Evolutionary conservation across 2,888 invertebrate genomes (phyloP).

Genomic region (Temnothorax ravouxi): DNA sequence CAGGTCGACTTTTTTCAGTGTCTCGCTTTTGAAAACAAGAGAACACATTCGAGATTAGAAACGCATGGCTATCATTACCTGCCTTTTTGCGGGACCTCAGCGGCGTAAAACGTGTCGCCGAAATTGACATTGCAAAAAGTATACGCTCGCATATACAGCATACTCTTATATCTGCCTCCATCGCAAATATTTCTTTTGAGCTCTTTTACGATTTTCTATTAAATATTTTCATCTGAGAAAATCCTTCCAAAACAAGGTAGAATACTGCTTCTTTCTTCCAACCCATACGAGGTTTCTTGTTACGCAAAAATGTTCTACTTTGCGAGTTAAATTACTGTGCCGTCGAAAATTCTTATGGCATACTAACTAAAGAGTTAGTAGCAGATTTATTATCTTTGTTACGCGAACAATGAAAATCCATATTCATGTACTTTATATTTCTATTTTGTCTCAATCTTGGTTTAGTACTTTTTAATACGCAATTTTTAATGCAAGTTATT

Average conservation of each 20-base stretch:
- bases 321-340: neutral
- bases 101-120: slow-evolving; percentile 42
- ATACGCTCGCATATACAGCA: neutral
- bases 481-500: slow-evolving; percentile 11
- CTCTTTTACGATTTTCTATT: slow-evolving; percentile 38
- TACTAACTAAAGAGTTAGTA: neutral
- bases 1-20: neutral
- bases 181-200: neutral
- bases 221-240: slow-evolving; percentile 39
- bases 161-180: neutral
- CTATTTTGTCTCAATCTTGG: neutral
- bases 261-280: neutral
- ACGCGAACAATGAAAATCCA: neutral
- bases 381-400: slow-evolving; percentile 1
- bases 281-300: slow-evolving; percentile 4
- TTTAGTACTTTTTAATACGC: neutral
- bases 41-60: slow-evolving; percentile 41
- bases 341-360: neutral
- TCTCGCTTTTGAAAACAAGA: neutral
- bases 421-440: neutral
- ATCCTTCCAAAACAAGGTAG: slow-evolving; percentile 30
- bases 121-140: slow-evolving; percentile 45
- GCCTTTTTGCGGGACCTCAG: slow-evolving; percentile 3
- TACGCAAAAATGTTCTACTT: slow-evolving; percentile 28
- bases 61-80: slow-evolving; percentile 12